Conservation (phyloP, 2,888 invertebrate species). For the Deroplatys truncata region DNA sequence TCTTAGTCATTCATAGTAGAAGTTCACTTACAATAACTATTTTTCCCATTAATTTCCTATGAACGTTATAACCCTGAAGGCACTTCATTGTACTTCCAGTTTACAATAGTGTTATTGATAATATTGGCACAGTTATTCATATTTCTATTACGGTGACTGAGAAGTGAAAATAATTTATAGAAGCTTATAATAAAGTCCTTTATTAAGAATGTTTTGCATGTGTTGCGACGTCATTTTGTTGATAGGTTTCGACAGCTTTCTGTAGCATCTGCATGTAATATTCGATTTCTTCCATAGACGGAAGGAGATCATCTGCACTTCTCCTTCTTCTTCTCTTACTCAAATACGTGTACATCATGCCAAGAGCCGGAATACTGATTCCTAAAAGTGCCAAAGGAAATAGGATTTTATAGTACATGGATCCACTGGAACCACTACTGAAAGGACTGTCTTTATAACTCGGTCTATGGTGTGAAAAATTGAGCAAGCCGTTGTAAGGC, state of each 20-base stretch:
- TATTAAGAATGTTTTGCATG: neutral
- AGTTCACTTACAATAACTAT: too few relatives aligned
- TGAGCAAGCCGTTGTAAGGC: neutral
- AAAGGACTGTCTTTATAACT: neutral
- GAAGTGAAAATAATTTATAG: too few relatives aligned
- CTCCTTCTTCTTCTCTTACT: conserved; percentile 4
- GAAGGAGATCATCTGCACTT: neutral
- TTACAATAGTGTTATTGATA: too few relatives aligned
- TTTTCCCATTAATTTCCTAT: too few relatives aligned
- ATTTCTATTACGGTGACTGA: too few relatives aligned
- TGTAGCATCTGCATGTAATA: neutral
- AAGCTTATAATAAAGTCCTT: neutral
- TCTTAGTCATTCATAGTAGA: too few relatives aligned
- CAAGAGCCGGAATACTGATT: conserved; percentile 26
- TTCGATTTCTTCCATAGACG: neutral
- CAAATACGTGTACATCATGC: conserved; percentile 24
- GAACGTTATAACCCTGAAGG: too few relatives aligned
- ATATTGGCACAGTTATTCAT: too few relatives aligned
- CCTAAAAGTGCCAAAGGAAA: conserved; percentile 24
- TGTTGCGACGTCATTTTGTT: neutral
- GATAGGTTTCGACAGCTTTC: neutral
- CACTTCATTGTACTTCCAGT: too few relatives aligned
- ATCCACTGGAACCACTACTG: neutral
- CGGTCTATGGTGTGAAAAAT: neutral
- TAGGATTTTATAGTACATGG: neutral